These are phyloP conservation scores for Chrysocyon brachyurus DNA, from an alignment of 2,797 vertebrate genomes.

Conservation along the genomic window DNA sequence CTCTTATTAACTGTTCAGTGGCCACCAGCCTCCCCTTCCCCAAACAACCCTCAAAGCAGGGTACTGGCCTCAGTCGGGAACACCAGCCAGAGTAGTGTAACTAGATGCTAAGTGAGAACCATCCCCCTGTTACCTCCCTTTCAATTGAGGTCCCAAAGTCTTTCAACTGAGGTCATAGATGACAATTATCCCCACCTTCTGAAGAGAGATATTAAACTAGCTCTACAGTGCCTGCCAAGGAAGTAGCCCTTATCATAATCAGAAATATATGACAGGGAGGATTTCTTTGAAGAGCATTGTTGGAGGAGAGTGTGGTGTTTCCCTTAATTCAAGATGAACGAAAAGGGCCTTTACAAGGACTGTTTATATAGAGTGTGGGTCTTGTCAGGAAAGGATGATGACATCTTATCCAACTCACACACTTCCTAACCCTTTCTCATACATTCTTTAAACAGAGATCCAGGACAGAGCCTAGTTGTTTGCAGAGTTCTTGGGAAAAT, in stretches of 20 bases:
- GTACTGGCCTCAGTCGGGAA: neutral
- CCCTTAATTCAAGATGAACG: neutral
- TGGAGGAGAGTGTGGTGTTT: neutral
- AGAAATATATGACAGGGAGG: neutral
- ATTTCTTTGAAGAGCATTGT: constrained; percentile 5
- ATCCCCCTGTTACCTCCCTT: neutral
- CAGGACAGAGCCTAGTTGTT: neutral
- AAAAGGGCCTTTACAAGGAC: neutral
- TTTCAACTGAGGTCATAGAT: neutral
- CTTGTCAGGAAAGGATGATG: neutral
- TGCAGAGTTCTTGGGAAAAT: constrained; percentile 29
- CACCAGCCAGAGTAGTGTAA: neutral
- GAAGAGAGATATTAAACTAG: neutral
- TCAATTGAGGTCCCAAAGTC: neutral
- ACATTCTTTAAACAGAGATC: neutral
- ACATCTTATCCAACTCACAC: neutral
- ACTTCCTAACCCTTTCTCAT: neutral
- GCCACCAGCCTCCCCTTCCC: neutral
- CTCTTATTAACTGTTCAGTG: neutral
- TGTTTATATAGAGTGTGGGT: neutral
- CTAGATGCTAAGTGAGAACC: neutral
- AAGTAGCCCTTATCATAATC: neutral
- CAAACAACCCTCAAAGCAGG: neutral
- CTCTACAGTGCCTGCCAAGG: neutral
- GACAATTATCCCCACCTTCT: neutral